Percentiles rank a stretch among this genome's conserved stretches.
Conservation (phyloP, 2,797 vertebrate species). For the Mycteria americana region DNA sequence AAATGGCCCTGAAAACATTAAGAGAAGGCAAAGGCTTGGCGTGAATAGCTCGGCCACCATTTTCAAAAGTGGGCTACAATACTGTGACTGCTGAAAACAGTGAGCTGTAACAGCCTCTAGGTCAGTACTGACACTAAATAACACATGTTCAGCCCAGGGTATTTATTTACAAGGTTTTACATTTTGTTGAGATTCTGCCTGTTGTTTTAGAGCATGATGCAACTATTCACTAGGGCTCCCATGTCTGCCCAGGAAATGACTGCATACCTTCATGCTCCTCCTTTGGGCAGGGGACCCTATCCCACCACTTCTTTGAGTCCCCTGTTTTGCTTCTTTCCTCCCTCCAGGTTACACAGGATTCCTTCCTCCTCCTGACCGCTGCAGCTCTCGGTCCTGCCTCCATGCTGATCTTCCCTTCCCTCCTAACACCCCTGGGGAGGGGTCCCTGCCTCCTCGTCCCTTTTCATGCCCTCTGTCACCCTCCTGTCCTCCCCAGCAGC, state of each 20-base stretch:
- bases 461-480: neutral
- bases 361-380: neutral
- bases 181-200: neutral
- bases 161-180: neutral
- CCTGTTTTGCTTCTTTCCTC: neutral
- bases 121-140: neutral
- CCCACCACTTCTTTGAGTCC: neutral
- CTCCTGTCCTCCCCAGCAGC: neutral
- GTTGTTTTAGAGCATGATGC: neutral
- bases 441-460: neutral
- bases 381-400: neutral
- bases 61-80: neutral
- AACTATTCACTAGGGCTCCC: neutral
- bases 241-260: neutral
- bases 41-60: rapidly evolving
- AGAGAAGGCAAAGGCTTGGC: neutral
- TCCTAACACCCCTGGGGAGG: neutral
- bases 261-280: neutral
- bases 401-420: neutral
- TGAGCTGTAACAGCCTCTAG: neutral
- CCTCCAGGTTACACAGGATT: neutral
- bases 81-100: neutral
- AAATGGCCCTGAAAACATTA: neutral
- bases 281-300: neutral
- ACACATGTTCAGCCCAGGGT: neutral